Evolutionary conservation across 1,140 invertebrate species (phyloP).

Genomic region (Hylaeus anthracinus): DNA sequence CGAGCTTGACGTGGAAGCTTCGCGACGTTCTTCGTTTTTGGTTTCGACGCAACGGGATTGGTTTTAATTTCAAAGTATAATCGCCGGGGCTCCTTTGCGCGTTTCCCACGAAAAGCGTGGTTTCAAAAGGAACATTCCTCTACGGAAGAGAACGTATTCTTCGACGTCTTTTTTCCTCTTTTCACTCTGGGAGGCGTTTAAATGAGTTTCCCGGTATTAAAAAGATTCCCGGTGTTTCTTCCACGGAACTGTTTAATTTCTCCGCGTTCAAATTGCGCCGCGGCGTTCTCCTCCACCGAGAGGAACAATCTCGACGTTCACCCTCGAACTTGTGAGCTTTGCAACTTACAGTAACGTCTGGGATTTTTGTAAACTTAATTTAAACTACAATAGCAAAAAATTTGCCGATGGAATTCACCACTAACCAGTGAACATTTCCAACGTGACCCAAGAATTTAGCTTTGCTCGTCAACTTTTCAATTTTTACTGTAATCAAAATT

Average conservation of each 20-base stretch:
- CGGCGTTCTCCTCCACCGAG: neutral
- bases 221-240: conserved; percentile 7
- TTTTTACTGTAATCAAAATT: too few species aligned
- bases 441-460: too few species aligned
- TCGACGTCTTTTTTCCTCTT: neutral
- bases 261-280: neutral
- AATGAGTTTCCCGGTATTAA: conserved; percentile 5
- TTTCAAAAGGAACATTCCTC: conserved; percentile 4
- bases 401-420: too few species aligned
- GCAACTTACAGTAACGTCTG: neutral
- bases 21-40: neutral
- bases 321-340: neutral
- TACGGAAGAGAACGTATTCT: neutral
- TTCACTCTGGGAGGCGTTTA: neutral
- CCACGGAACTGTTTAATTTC: conserved; percentile 3
- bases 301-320: neutral
- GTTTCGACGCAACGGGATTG: neutral
- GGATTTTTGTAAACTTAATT: too few species aligned
- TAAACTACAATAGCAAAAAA: too few species aligned
- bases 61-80: conserved; percentile 8
- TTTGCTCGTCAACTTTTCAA: too few species aligned
- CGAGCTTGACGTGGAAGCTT: too few species aligned
- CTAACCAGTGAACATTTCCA: too few species aligned
- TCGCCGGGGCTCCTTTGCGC: neutral
- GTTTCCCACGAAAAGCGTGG: too few species aligned